Conservation (phyloP, 2,113 vertebrate species). For the Chaetura pelagica region DNA sequence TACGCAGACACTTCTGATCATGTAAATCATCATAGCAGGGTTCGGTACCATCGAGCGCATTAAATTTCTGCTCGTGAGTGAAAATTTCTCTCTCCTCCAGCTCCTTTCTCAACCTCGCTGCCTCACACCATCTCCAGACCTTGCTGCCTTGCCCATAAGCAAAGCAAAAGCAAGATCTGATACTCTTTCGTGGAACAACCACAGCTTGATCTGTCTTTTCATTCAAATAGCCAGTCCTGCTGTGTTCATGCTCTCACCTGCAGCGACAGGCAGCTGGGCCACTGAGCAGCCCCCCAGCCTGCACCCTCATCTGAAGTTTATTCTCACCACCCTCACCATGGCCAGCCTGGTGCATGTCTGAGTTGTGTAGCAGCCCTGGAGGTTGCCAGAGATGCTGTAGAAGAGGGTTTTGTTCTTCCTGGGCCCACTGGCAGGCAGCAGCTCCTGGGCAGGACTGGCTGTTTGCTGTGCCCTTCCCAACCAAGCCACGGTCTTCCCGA, state of each 20-base stretch:
- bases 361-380: fast-evolving
- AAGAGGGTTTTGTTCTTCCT: neutral
- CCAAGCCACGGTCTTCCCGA: neutral
- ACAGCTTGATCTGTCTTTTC: neutral
- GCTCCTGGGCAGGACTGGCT: neutral
- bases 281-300: fast-evolving
- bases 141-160: neutral
- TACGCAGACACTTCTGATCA: neutral
- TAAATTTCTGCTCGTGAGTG: neutral
- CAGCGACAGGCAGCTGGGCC: neutral
- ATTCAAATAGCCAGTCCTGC: neutral
- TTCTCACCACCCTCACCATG: fast-evolving
- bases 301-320: neutral
- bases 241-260: neutral
- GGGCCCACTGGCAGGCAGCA: neutral
- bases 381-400: neutral
- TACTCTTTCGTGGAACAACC: neutral
- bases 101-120: neutral
- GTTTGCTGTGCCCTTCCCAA: neutral
- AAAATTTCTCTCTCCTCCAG: neutral
- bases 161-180: neutral
- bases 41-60: neutral
- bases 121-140: neutral
- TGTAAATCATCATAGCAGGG: neutral
- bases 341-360: fast-evolving